Conservation (phyloP, 2,888 invertebrate genomes). For the Gasteruption jaculator region DNA sequence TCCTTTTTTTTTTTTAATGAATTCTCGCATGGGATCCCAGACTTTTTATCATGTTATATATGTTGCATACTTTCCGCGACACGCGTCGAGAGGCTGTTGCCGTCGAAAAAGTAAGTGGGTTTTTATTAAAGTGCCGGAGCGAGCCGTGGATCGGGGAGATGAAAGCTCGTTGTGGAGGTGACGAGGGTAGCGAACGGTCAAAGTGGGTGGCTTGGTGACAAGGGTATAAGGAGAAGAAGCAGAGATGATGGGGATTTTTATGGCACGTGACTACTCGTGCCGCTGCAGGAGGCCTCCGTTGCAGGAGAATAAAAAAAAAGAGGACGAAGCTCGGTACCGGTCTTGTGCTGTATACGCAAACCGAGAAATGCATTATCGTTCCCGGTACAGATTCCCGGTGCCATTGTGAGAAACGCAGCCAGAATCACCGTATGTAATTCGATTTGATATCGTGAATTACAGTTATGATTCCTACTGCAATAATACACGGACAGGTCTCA, state of each 20-base stretch:
- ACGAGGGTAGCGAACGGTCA: conserved; percentile 40
- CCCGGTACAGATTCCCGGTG: conserved; percentile 10
- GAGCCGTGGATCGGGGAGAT: conserved; percentile 18
- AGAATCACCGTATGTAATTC: conserved; percentile 45
- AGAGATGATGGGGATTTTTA: conserved; percentile 25
- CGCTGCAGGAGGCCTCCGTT: conserved; percentile 30
- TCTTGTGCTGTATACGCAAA: too few relatives aligned
- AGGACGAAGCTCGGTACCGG: too few relatives aligned
- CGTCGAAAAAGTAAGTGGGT: conserved; percentile 31
- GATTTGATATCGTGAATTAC: conserved; percentile 46
- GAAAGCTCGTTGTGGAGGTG: conserved; percentile 37
- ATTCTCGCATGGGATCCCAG: too few relatives aligned
- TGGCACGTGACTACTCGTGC: conserved; percentile 46
- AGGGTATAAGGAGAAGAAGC: conserved; percentile 22
- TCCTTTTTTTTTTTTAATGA: too few relatives aligned
- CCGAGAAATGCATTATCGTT: conserved; percentile 38
- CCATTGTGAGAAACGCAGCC: neutral
- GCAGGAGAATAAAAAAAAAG: conserved; percentile 33
- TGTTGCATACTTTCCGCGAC: too few relatives aligned
- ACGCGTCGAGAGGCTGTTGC: too few relatives aligned
- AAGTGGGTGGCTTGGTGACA: conserved; percentile 47
- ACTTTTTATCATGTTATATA: too few relatives aligned
- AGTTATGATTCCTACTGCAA: conserved; percentile 48
- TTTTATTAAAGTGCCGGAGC: conserved; percentile 35
- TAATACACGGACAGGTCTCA: conserved; percentile 51